Conservation (phyloP, 2,113 vertebrate genomes). For the Tetrax tetrax region DNA sequence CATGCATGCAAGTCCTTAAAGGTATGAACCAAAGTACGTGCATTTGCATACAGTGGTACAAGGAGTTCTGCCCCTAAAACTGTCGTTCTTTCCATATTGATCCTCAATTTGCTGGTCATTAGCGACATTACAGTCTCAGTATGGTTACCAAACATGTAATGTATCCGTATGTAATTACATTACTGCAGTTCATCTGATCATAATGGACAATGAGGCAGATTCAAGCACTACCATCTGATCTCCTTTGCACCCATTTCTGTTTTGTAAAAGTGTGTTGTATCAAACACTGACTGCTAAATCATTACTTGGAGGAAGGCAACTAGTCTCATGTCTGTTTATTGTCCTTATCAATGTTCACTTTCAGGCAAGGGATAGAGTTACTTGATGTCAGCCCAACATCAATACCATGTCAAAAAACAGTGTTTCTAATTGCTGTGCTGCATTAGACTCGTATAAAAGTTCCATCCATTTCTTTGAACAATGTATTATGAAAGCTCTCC, state of each 20-base stretch:
- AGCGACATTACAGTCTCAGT: neutral
- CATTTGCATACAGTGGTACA: constrained; percentile 26
- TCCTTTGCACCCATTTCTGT: neutral
- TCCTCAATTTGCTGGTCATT: constrained; percentile 55
- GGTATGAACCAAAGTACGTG: neutral
- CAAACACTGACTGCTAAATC: neutral
- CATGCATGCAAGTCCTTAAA: neutral
- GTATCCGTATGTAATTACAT: constrained; percentile 13
- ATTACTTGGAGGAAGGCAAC: neutral
- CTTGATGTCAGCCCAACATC: constrained; percentile 63
- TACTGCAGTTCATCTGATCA: neutral
- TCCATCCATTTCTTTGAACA: constrained; percentile 47
- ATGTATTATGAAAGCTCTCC: neutral
- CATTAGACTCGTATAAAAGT: constrained; percentile 45
- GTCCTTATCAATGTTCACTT: constrained; percentile 1
- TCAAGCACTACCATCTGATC: neutral
- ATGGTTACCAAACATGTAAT: constrained; percentile 1
- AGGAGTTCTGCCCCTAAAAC: constrained; percentile 39
- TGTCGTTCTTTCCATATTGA: constrained; percentile 53
- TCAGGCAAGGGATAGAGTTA: neutral
- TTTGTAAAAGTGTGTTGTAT: neutral
- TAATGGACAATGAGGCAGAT: neutral
- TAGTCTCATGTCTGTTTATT: neutral
- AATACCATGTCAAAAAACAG: constrained; percentile 54
- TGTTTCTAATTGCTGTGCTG: neutral